Evolutionary conservation across 2,113 vertebrate genomes (phyloP), one percentile per base, ranked within the genome.

Genomic region (Chionodraco myersi): DNA sequence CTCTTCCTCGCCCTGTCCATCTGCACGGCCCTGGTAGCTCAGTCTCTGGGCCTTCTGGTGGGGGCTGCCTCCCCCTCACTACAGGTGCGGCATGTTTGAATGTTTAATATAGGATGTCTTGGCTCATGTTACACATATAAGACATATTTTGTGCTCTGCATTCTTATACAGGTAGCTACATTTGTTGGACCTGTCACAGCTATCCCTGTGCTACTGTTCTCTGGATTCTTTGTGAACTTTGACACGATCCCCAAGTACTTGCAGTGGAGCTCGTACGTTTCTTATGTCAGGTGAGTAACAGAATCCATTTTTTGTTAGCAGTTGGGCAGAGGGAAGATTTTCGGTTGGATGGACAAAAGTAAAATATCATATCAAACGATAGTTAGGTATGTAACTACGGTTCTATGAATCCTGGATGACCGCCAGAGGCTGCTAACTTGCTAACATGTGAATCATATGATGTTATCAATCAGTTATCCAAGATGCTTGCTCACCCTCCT

Each of bases 201-300:
- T 57, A 96, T 99, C 76, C 98, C 98, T 0, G 97, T 99, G 66
- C 95, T 99, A 79, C 94, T 99, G n/a, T 98, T 99, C 94, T 99
- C 98, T 5, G 98, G 98, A 58, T 99, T 99, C 95, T 99, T 99
- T 5, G 97, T 99, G 78, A 99, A 97, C 91, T 99, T 99, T 87
- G 97, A 99, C 93, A 99, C 98, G 58, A 99, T 99, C 81, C 98
- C 98, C 62, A 97, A 95, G n/a, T 99, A 99, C 88, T 92, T 99
- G 79, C 97, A 98, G 53, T 99, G 98, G 98, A 98, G 96, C 88
- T 99, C 97, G 67, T 99, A 99, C 1, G 92, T 97, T 67, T 99
- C 98, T 72, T 99, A 99, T 0, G 97, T 99, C 92, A 97, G 98
- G 98, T 99, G 30, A 64, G 92, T 88, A 60, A 15, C 34, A 34